Evolutionary conservation across 2,113 vertebrate genomes (phyloP), one percentile per base, ranked within the genome.

Genomic region (Oriolus oriolus): DNA sequence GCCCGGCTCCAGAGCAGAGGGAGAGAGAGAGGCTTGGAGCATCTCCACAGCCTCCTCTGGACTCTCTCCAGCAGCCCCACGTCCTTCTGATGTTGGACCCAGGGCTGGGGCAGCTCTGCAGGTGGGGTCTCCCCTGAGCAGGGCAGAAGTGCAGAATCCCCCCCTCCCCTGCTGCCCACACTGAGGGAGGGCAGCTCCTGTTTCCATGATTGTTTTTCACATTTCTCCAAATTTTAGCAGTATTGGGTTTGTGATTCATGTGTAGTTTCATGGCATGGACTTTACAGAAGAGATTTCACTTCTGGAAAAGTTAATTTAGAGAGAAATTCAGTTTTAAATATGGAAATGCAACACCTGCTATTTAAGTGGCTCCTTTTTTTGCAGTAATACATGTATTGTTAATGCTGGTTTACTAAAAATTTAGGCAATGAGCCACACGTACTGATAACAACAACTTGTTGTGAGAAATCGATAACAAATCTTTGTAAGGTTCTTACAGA

Each of bases 41-140:
- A 33, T 0, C 59, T 74, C 59, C 1, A 0, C 6, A 44, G 18
- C 8, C 22, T 37, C 22, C 27, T 23, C 39, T 82, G 60, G 53
- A 1, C 5, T n/a, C 0, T 0, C 1, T 66, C 33, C 45, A 52
- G 28, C 33, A 74, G 68, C 33, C 82, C 60, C 52, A 24, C 0
- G 0, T 81, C 33, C 60, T 81, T 0, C 17, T 49, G 31, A 5
- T 80, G 11, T 31, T 80, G 50, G 33, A 16, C 10, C 17, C 52
- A 9, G 12, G 1, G 45, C 33, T 44, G 28, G 30, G 11, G 23
- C 39, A 53, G 24, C 78, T 45, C 61, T 75, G 61, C 39, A 53
- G n/a, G 23, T 39, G 78, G 14, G 7, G 39, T 31, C 39, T 82
- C 53, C 60, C 24, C 39, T 53, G 69, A 31, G 24, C 2, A 3